Percentiles rank a stretch among this genome's conserved stretches.
Conservation (phyloP, 2,888 invertebrate species). For the Uropetala carovei region DNA sequence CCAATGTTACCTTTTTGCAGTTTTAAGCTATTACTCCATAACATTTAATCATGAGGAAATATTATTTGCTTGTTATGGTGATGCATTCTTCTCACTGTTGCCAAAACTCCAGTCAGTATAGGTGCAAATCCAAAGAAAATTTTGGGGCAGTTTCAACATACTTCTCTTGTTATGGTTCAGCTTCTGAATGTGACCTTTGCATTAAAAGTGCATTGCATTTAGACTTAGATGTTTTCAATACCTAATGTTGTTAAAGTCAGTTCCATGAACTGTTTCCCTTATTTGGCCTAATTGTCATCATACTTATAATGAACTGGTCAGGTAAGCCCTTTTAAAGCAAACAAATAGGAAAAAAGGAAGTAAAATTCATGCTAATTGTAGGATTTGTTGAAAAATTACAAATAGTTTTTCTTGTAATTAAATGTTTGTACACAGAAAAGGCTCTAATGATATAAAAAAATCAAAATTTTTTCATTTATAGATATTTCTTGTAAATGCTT, state of each 20-base stretch:
- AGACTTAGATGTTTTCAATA: slow-evolving; percentile 52
- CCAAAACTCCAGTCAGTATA: slow-evolving; percentile 55
- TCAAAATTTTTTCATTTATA: slow-evolving; percentile 65
- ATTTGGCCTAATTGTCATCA: slow-evolving; percentile 69
- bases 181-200: slow-evolving; percentile 64
- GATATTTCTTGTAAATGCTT: slow-evolving; percentile 65
- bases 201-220: slow-evolving; percentile 61
- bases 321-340: slow-evolving; percentile 35
- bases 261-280: slow-evolving; percentile 69
- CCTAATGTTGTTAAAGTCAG: slow-evolving; percentile 68
- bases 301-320: slow-evolving; percentile 61
- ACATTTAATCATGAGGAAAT: background rate
- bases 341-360: background rate
- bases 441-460: slow-evolving; percentile 62
- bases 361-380: slow-evolving; percentile 56
- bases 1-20: background rate
- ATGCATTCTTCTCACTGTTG: slow-evolving; percentile 53
- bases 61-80: background rate
- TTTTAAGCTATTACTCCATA: background rate
- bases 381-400: slow-evolving; percentile 59
- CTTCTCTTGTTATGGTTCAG: slow-evolving; percentile 52
- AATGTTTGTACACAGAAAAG: slow-evolving; percentile 65
- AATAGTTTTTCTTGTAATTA: slow-evolving; percentile 64
- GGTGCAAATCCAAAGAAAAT: slow-evolving; percentile 31
- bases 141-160: slow-evolving; percentile 54